Percentiles rank a stretch among this genome's conserved stretches.
Evolutionary conservation across 2,113 vertebrate genomes (phyloP).

Genomic region (Plecturocebus donacophilus): DNA sequence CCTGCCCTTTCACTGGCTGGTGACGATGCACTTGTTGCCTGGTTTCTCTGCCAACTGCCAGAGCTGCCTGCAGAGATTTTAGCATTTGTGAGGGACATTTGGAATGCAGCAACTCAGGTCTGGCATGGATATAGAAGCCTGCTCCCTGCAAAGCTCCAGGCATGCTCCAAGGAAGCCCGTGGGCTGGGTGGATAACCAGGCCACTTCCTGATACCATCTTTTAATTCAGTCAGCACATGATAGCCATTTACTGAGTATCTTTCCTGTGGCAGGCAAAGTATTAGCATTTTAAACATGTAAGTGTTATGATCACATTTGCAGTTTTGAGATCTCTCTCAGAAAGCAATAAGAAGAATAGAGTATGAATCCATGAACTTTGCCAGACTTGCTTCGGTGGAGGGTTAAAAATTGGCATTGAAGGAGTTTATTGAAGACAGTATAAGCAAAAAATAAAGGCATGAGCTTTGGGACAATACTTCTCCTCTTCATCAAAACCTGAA

Average conservation of each 20-base stretch:
- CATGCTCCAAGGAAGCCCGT: background rate
- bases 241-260: fast-evolving
- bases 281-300: background rate
- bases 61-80: background rate
- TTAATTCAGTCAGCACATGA: background rate
- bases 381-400: background rate
- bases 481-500: background rate
- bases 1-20: no score
- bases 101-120: background rate
- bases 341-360: background rate
- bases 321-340: background rate
- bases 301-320: background rate
- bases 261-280: background rate
- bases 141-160: background rate
- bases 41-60: background rate
- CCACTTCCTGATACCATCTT: background rate
- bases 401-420: background rate
- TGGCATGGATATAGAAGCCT: background rate
- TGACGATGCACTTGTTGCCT: fast-evolving
- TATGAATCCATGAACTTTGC: background rate
- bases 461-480: background rate
- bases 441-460: background rate
- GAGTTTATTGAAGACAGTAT: no score
- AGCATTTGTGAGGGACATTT: background rate
- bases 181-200: background rate